Evolutionary conservation across 2,888 invertebrate genomes (phyloP).

Genomic region (Caenorhabditis panamensis): DNA sequence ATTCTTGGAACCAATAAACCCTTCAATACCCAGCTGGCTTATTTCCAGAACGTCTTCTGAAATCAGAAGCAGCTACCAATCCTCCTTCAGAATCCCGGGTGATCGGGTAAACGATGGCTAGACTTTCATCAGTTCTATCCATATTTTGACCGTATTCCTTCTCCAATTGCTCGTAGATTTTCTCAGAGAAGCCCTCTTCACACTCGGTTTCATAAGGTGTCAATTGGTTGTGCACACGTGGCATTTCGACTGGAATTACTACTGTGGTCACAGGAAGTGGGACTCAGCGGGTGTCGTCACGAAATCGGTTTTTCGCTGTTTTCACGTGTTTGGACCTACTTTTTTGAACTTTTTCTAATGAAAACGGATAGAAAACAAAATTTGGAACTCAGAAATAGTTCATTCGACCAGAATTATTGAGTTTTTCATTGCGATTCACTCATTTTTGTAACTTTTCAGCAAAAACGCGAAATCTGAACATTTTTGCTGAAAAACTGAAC

Average conservation of each 20-base stretch:
- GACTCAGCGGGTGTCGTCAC: too few species aligned
- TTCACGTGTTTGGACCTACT: too few species aligned
- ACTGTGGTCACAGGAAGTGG: background rate
- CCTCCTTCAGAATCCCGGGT: conserved; percentile 25
- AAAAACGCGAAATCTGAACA: too few species aligned
- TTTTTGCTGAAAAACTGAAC: too few species aligned
- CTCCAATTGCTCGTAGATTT: conserved; percentile 71
- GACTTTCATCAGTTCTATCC: conserved; percentile 24
- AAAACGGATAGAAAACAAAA: too few species aligned
- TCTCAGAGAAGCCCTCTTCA: conserved; percentile 82
- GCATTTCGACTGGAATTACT: conserved; percentile 82
- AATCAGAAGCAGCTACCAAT: conserved; percentile 49
- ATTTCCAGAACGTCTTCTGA: conserved; percentile 39
- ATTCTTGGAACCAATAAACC: background rate
- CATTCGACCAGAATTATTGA: too few species aligned
- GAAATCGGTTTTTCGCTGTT: too few species aligned
- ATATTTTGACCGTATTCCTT: conserved; percentile 70
- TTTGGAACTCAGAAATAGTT: too few species aligned
- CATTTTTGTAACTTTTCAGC: too few species aligned
- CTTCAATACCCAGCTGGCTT: conserved; percentile 49
- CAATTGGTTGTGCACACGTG: conserved; percentile 76
- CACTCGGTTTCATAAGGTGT: conserved; percentile 86
- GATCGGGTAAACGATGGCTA: conserved; percentile 57
- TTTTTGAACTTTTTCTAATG: too few species aligned
- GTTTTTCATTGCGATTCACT: too few species aligned